Conservation (phyloP, 2,888 invertebrate species). For the Rhaphigaster nebulosa region DNA sequence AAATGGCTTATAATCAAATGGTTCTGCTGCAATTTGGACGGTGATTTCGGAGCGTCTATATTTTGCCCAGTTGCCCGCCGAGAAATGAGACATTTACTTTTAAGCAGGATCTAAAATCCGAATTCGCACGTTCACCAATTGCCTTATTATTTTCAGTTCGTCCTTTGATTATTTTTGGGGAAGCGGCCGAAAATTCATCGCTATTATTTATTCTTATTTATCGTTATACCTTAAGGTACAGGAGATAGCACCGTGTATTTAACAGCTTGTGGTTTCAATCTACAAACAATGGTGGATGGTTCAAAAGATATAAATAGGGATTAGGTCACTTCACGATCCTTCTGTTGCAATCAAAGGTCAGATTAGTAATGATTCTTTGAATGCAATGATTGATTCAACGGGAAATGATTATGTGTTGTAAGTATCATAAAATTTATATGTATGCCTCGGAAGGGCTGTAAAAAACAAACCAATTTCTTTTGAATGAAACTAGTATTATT, state of each 20-base stretch:
- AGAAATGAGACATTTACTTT: background rate
- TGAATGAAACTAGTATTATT: too few relatives aligned
- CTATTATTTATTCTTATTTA: too few relatives aligned
- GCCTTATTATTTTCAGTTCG: background rate
- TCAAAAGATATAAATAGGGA: background rate
- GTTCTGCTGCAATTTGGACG: background rate
- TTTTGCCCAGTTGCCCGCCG: background rate
- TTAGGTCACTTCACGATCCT: background rate
- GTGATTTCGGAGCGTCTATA: background rate
- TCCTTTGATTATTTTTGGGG: background rate
- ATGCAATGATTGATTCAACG: background rate
- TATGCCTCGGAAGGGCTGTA: too few relatives aligned
- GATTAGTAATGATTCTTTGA: background rate
- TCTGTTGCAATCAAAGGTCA: constrained; percentile 19
- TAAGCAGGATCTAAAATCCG: background rate
- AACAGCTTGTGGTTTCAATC: background rate
- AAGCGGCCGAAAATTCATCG: background rate
- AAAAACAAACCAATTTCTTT: too few relatives aligned
- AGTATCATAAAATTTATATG: too few relatives aligned
- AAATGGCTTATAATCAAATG: background rate
- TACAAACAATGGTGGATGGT: background rate
- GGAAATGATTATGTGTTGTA: background rate
- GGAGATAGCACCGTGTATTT: background rate
- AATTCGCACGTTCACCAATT: background rate
- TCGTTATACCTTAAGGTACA: too few relatives aligned